Evolutionary conservation across 2,113 vertebrate species (phyloP), one percentile per base, ranked within the genome.

Genomic region (Hipposideros armiger): DNA sequence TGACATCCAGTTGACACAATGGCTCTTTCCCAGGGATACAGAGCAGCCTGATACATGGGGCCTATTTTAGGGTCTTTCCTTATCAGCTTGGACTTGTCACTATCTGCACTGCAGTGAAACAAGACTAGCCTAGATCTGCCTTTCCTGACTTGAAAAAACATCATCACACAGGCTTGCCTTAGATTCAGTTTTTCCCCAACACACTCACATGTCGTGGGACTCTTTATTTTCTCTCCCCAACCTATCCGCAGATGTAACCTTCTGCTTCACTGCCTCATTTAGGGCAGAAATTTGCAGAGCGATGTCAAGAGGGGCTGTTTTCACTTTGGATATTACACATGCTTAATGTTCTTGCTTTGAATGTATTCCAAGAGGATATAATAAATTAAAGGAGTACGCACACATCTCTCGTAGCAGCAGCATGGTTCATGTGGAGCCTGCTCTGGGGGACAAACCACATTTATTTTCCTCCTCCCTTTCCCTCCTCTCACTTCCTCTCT

Each of bases 191-290:
- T 92, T 70, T 62, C 54, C 40, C 60, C 80, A 62, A 62, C 3
- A 16, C 1, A 7, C 40, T 76, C 26, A 8, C 26, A 8, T 30
- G 60, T 28, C 5, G 14, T 56, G 70, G 70, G 69, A 13, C 74
- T 62, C 88, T 86, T 45, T 67, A 14, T 87, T 62, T 45, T 83
- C 64, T 50, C 24, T 69, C 47, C 30, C 72, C 45, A 90, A 47
- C 90, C 81, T 47, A 62, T 77, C 82, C 26, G 0, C 76, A 77
- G 45, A 90, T 96, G 40, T 78, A 84, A 5, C 93, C 73, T 98
- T 98, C 81, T 95, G 84, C 97, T 97, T 97, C 67, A 89, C 83
- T 85, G 76, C 90, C 95, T 97, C 95, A 66, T 94, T 98, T 97
- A 96, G 96, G 70, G 69, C 96, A 96, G 83, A 96, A 95, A 95